phyloP scores from a whole-genome alignment of 2,888 invertebrate species.

The Hirtodrosophila histrioides region DNA sequence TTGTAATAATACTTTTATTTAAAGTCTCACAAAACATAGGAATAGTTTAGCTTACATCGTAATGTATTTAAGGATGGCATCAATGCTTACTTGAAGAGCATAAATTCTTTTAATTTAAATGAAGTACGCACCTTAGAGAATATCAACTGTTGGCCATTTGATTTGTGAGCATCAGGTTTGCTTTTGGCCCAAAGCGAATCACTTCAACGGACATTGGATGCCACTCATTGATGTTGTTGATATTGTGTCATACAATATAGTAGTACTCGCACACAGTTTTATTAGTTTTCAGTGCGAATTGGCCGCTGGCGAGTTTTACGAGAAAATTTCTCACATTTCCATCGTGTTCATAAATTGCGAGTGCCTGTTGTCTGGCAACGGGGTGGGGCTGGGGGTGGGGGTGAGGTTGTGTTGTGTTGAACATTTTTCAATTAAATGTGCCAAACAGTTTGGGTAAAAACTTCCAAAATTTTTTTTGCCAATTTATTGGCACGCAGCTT shows the following conservation, averaged over 20 bases:
- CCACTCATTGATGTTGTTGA: conserved; percentile 15
- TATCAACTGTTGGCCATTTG: conserved; percentile 14
- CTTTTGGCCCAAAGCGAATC: conserved; percentile 12
- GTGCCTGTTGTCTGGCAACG: conserved; percentile 52
- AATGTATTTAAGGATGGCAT: too few species aligned
- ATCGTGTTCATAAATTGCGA: conserved; percentile 53
- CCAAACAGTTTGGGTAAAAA: conserved; percentile 17
- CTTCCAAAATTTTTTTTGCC: conserved; percentile 17
- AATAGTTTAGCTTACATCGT: too few species aligned
- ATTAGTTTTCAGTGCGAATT: conserved; percentile 48
- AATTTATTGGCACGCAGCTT: conserved; percentile 43
- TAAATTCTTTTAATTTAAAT: conserved; percentile 9
- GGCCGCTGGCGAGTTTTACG: conserved; percentile 37
- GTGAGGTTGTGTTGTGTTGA: conserved; percentile 12
- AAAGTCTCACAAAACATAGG: too few species aligned
- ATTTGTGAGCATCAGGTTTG: conserved; percentile 2
- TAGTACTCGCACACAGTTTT: conserved; percentile 16
- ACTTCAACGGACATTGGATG: conserved; percentile 36
- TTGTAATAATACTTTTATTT: too few species aligned
- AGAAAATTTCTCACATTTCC: conserved; percentile 42
- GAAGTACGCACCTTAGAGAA: conserved; percentile 23
- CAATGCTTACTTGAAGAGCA: too few species aligned
- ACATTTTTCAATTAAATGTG: conserved; percentile 70
- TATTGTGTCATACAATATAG: conserved; percentile 19
- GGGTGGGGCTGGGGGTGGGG: not conserved